Conservation (phyloP, 2,888 invertebrate genomes). For the Agrotis segetum region DNA sequence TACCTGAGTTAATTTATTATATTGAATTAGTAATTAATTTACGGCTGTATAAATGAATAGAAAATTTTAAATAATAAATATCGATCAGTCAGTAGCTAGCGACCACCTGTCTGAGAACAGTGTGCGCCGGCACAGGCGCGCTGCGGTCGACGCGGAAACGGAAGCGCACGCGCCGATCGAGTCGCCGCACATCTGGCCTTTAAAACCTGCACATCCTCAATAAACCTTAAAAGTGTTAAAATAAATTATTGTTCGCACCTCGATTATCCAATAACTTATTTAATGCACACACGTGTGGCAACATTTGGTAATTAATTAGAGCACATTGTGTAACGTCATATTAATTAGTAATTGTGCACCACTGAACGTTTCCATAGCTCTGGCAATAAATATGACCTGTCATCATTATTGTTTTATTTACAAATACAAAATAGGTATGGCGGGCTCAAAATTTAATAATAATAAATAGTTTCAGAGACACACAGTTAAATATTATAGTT, state of each 20-base stretch:
- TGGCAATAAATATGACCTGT: conserved; percentile 55
- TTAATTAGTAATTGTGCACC: conserved; percentile 68
- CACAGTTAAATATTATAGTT: not conserved
- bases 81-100: conserved; percentile 66
- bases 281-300: conserved; percentile 6
- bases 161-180: conserved; percentile 79
- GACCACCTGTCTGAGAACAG: conserved; percentile 70
- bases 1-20: conserved; percentile 35
- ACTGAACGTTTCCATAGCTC: conserved; percentile 33
- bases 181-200: conserved; percentile 81
- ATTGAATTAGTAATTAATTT: conserved; percentile 47
- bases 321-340: conserved; percentile 44
- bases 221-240: conserved; percentile 86
- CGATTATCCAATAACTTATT: conserved; percentile 38
- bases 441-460: not conserved
- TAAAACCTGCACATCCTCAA: conserved; percentile 83
- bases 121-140: conserved; percentile 32
- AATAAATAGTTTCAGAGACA: conserved; percentile 4
- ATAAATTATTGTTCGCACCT: conserved; percentile 63
- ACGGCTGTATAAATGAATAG: conserved; percentile 51
- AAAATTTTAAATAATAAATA: conserved; percentile 55
- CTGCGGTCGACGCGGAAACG: conserved; percentile 76
- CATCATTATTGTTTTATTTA: conserved; percentile 48
- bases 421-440: conserved; percentile 9
- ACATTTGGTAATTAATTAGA: conserved; percentile 44